phyloP scores from a whole-genome alignment of 2,113 vertebrate species.

The Pyxicephalus adspersus region DNA sequence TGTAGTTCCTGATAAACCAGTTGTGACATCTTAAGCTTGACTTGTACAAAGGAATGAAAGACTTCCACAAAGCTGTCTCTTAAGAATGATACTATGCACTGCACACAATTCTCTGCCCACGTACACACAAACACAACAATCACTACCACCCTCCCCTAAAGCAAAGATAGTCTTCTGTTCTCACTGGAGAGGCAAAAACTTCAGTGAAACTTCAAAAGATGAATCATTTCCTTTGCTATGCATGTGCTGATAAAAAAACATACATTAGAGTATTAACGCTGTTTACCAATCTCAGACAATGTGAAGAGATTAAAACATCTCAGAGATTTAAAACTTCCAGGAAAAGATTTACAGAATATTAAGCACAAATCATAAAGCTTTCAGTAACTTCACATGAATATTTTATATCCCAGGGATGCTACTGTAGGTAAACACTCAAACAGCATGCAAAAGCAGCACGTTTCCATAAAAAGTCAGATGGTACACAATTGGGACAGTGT shows the following conservation, averaged over 20 bases:
- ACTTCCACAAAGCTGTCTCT: constrained; percentile 23
- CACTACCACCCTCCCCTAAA: constrained; percentile 38
- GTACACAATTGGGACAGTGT: too few relatives aligned
- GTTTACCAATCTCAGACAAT: neutral
- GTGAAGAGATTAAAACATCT: neutral
- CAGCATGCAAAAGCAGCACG: too few relatives aligned
- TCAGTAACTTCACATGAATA: neutral
- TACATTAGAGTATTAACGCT: neutral
- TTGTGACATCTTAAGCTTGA: constrained; percentile 49
- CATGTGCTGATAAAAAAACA: neutral
- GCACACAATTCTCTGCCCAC: constrained; percentile 27
- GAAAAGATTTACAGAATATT: neutral
- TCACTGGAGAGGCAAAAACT: neutral
- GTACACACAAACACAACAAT: constrained; percentile 41
- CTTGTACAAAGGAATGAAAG: constrained; percentile 41
- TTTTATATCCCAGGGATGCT: too few relatives aligned
- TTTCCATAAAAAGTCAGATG: too few relatives aligned
- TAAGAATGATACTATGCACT: constrained; percentile 37
- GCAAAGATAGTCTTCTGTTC: constrained; percentile 32
- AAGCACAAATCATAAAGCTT: neutral
- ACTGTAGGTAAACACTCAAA: too few relatives aligned
- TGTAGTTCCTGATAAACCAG: constrained; percentile 54
- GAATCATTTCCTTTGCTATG: constrained; percentile 35
- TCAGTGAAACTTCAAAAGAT: constrained; percentile 29
- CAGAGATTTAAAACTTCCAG: too few relatives aligned